Percentiles rank a stretch among this genome's conserved stretches.
phyloP scores from a whole-genome alignment of 2,797 vertebrate species.

The Paratrypauchen microcephalus region DNA sequence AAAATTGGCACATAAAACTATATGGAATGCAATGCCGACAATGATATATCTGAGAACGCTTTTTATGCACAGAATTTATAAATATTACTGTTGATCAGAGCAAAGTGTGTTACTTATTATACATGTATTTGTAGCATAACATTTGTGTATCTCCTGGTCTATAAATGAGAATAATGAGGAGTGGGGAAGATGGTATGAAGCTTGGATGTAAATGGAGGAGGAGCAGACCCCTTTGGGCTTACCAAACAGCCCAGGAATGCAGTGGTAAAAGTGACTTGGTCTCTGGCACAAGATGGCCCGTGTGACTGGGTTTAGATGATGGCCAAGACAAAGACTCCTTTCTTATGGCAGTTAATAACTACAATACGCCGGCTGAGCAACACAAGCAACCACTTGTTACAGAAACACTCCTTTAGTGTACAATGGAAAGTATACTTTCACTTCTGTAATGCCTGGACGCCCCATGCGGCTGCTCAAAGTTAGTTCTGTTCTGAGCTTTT shows the following conservation, averaged over 20 bases:
- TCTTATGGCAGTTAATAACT: slow-evolving; percentile 79
- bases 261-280: slow-evolving; percentile 75
- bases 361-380: slow-evolving; percentile 54
- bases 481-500: neutral
- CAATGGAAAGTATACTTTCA: slow-evolving; percentile 21
- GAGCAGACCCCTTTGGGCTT: slow-evolving; percentile 64
- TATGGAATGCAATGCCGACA: too few relatives aligned
- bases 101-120: neutral
- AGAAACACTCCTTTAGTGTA: slow-evolving; percentile 31
- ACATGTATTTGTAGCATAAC: neutral
- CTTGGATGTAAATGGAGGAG: slow-evolving; percentile 18
- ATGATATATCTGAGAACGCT: too few relatives aligned
- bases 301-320: slow-evolving; percentile 79
- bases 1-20: too few relatives aligned
- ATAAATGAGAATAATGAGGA: slow-evolving; percentile 36
- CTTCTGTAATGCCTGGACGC: slow-evolving; percentile 9
- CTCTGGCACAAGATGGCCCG: slow-evolving; percentile 78
- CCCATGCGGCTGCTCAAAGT: slow-evolving; percentile 1
- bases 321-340: slow-evolving; percentile 83
- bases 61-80: too few relatives aligned
- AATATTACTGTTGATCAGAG: too few relatives aligned
- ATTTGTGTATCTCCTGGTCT: slow-evolving; percentile 6
- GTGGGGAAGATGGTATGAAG: slow-evolving; percentile 60
- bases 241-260: slow-evolving; percentile 78
- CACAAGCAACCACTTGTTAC: slow-evolving; percentile 72